These are phyloP conservation scores for Diplazon laetatorius DNA, from an alignment of 2,888 invertebrate species.

Conservation along the genomic window DNA sequence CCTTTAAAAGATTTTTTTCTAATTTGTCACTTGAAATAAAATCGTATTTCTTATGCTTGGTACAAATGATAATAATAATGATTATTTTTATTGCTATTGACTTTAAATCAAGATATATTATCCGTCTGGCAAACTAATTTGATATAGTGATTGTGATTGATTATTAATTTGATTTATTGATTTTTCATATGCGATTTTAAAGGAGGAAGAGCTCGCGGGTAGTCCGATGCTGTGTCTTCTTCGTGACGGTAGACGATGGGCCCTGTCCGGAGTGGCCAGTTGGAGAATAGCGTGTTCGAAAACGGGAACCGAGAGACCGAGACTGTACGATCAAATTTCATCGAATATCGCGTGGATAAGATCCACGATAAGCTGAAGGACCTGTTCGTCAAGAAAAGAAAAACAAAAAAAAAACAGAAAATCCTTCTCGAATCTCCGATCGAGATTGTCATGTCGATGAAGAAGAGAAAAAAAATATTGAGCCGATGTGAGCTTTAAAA, in stretches of 20 bases:
- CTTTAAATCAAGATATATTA: too few relatives aligned
- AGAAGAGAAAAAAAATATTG: too few relatives aligned
- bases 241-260: conserved; percentile 89
- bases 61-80: too few relatives aligned
- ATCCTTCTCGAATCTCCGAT: neutral
- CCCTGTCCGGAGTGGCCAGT: conserved; percentile 90
- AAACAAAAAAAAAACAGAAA: too few relatives aligned
- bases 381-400: neutral
- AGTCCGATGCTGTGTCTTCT: conserved; percentile 93
- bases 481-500: neutral
- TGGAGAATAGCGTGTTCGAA: conserved; percentile 94
- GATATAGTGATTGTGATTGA: too few relatives aligned
- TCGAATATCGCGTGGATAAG: conserved; percentile 94
- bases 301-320: conserved; percentile 89
- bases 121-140: too few relatives aligned
- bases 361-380: conserved; percentile 86
- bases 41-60: too few relatives aligned
- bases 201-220: conserved; percentile 95
- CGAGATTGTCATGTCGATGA: neutral
- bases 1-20: too few relatives aligned
- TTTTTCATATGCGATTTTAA: conserved; percentile 16
- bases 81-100: too few relatives aligned
- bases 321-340: conserved; percentile 92
- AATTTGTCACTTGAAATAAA: too few relatives aligned
- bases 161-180: conserved; percentile 2